Evolutionary conservation across 2,888 invertebrate genomes (phyloP).

Genomic region (Nephrocerus scutellatus): DNA sequence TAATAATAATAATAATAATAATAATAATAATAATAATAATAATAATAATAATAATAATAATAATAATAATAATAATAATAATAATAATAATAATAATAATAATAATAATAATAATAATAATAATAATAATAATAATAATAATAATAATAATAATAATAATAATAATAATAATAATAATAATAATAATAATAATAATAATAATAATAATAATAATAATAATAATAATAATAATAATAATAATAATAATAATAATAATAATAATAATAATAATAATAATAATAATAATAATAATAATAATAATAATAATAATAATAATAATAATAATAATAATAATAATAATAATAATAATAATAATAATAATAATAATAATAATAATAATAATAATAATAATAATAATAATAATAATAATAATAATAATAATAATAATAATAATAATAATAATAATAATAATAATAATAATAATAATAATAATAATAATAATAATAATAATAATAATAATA

Average conservation of each 20-base stretch:
- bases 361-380: neutral
- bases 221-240: neutral
- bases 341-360: neutral
- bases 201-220: neutral
- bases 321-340: neutral
- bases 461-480: neutral
- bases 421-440: neutral
- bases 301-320: neutral
- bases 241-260: constrained; percentile 1
- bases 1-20: too few species aligned
- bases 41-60: too few species aligned
- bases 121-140: neutral
- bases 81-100: too few species aligned
- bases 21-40: too few species aligned
- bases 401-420: neutral
- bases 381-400: neutral
- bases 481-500: neutral
- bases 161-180: neutral
- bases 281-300: neutral
- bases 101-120: neutral
- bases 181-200: neutral
- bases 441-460: neutral
- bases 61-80: too few species aligned
- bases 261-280: constrained; percentile 1
- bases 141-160: neutral